These are phyloP conservation scores for rat (Rattus norvegicus) DNA, from an alignment of 2,113 vertebrate genomes.

Conservation along the genomic window DNA sequence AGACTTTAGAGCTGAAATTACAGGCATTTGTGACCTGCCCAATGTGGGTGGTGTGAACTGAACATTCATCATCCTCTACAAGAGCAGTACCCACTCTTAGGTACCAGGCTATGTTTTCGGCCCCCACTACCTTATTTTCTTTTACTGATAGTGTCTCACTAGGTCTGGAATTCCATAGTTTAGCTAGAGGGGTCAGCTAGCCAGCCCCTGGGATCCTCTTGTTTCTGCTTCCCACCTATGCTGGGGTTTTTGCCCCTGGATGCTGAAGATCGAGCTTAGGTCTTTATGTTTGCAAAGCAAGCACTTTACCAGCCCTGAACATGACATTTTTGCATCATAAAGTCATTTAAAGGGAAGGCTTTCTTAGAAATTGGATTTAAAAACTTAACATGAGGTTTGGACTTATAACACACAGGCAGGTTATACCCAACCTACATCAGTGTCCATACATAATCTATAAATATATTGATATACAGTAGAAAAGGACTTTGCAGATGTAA, in stretches of 20 bases:
- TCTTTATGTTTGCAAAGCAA: not conserved
- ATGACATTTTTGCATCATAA: not conserved
- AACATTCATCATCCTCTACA: not conserved
- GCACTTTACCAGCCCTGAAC: too few species aligned
- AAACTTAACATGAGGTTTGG: not conserved
- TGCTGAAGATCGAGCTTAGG: not conserved
- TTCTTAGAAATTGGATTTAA: slow-evolving; percentile 48
- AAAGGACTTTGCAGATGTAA: slow-evolving; percentile 28
- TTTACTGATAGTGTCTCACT: not conserved
- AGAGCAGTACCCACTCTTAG: not conserved
- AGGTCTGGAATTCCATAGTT: not conserved
- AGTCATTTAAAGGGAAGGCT: not conserved
- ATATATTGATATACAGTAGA: not conserved
- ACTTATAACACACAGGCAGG: not conserved
- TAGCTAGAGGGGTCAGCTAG: too few species aligned
- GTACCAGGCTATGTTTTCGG: not conserved
- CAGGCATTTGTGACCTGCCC: not conserved
- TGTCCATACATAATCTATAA: not conserved
- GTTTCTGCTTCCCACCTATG: not conserved
- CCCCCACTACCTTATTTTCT: not conserved
- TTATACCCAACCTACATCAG: not conserved
- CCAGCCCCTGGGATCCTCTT: not conserved
- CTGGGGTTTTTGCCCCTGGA: not conserved
- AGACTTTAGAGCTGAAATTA: not conserved
- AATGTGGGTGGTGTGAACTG: too few species aligned